Conservation (phyloP, 2,888 invertebrate species). For the Orthonevra nobilis region DNA sequence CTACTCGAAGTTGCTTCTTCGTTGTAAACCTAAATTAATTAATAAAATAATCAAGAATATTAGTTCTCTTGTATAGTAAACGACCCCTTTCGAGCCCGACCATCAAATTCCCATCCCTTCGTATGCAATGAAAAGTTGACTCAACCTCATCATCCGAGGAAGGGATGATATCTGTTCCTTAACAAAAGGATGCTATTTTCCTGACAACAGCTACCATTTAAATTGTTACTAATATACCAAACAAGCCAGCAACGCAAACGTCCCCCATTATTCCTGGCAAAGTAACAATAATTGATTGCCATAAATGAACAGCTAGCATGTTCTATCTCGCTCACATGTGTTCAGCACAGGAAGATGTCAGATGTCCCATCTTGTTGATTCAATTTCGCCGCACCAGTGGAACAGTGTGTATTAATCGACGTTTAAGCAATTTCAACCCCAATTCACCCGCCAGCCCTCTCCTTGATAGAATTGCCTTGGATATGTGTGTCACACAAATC, state of each 20-base stretch:
- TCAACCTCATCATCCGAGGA: slow-evolving; percentile 36
- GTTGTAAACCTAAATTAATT: slow-evolving; percentile 53
- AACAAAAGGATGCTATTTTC: slow-evolving; percentile 66
- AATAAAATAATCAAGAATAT: slow-evolving; percentile 64
- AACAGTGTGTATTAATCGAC: slow-evolving; percentile 65
- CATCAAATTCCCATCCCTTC: background rate
- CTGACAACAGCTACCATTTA: slow-evolving; percentile 70
- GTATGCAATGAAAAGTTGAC: slow-evolving; percentile 54
- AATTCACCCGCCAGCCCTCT: slow-evolving; percentile 23
- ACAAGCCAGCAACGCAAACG: slow-evolving; percentile 65
- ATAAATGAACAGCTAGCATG: slow-evolving; percentile 60
- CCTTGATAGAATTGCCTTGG: slow-evolving; percentile 2
- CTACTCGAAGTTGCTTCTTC: slow-evolving; percentile 1
- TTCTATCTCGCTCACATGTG: slow-evolving; percentile 29
- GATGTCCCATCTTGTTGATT: slow-evolving; percentile 68
- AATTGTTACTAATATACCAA: slow-evolving; percentile 70
- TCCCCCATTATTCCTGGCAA: slow-evolving; percentile 59
- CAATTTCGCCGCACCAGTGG: slow-evolving; percentile 62
- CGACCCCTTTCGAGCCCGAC: slow-evolving; percentile 25
- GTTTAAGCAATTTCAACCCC: slow-evolving; percentile 67
- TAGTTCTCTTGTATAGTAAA: slow-evolving; percentile 59
- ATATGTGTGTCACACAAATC: slow-evolving; percentile 67
- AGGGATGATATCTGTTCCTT: slow-evolving; percentile 45
- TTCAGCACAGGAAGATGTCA: slow-evolving; percentile 45
- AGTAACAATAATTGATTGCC: slow-evolving; percentile 70